These are phyloP conservation scores for Pammene aurita DNA, from an alignment of 2,888 invertebrate species.

Conservation along the genomic window DNA sequence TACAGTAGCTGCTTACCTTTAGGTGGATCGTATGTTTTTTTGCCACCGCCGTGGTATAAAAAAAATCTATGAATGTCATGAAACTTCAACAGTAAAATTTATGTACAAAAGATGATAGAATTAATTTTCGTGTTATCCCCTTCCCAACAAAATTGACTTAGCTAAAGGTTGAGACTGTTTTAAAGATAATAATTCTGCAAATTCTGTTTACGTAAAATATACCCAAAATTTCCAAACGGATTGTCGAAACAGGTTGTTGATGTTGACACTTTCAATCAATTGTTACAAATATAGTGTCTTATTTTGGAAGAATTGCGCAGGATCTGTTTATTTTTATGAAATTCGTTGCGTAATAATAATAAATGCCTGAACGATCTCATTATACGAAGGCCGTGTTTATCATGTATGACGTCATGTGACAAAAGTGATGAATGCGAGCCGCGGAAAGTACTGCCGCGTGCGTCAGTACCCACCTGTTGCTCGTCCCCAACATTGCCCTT, in stretches of 20 bases:
- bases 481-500: conserved; percentile 68
- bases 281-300: conserved; percentile 14
- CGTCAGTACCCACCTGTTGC: conserved; percentile 77
- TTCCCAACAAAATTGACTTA: no score
- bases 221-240: not conserved
- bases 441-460: conserved; percentile 57
- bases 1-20: no score
- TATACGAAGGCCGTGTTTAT: conserved; percentile 43
- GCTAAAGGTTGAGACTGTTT: not conserved
- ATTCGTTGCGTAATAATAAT: conserved; percentile 7
- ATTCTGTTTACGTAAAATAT: not conserved
- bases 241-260: not conserved
- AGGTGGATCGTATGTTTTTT: no score
- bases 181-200: not conserved
- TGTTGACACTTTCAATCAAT: conserved; percentile 7
- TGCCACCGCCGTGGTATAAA: no score
- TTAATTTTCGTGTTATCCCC: no score
- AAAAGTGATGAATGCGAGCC: conserved; percentile 52
- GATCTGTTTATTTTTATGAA: conserved; percentile 21
- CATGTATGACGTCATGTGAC: conserved; percentile 64
- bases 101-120: no score
- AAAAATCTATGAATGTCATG: no score
- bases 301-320: conserved; percentile 2
- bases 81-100: no score
- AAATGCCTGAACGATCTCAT: conserved; percentile 9